Percentiles rank a stretch among this genome's conserved stretches.
phyloP scores from a whole-genome alignment of 2,888 invertebrate species.

The Stenodera caucasica region DNA sequence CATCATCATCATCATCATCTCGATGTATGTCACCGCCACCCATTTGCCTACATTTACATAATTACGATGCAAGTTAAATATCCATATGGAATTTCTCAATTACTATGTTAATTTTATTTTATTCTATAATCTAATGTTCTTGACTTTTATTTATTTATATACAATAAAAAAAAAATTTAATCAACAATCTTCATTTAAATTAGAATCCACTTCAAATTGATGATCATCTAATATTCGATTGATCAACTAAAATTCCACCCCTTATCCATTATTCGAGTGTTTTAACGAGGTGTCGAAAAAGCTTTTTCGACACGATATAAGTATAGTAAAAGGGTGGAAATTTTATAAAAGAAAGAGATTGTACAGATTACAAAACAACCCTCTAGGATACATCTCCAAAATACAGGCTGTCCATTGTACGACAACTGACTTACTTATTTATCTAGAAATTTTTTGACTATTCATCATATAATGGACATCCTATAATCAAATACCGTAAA shows the following conservation, averaged over 20 bases:
- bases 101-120: neutral
- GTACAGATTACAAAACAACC: neutral
- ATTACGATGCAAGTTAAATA: neutral
- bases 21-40: slow-evolving; percentile 8
- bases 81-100: slow-evolving; percentile 3
- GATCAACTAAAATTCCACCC: too few relatives aligned
- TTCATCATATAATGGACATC: too few relatives aligned
- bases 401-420: too few relatives aligned
- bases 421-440: too few relatives aligned
- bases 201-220: too few relatives aligned
- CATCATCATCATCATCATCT: slow-evolving; percentile 6
- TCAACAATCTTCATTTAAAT: too few relatives aligned
- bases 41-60: slow-evolving; percentile 2
- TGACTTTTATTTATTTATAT: neutral
- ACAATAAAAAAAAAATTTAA: too few relatives aligned
- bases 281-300: neutral
- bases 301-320: slow-evolving; percentile 1
- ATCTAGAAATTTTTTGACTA: too few relatives aligned
- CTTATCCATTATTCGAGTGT: neutral
- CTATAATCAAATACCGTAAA: slow-evolving; percentile 5
- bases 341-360: neutral
- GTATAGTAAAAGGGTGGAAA: neutral
- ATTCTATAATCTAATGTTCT: too few relatives aligned
- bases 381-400: neutral
- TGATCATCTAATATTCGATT: too few relatives aligned